These are phyloP conservation scores for Pocillopora grandis DNA, from an alignment of 92 coral and sea anemone species.

Conservation along the genomic window DNA sequence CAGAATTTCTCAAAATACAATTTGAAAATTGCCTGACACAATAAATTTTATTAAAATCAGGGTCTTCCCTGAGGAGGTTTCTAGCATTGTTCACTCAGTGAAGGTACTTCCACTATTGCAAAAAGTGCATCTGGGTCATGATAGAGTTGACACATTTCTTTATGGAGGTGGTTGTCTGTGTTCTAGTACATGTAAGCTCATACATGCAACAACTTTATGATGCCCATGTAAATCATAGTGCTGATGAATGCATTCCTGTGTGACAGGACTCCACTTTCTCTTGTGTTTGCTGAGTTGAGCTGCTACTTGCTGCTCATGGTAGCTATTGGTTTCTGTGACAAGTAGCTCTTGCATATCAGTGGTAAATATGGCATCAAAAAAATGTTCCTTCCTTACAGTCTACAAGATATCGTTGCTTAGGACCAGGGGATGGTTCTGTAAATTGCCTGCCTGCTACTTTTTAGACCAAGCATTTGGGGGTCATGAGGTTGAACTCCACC, in stretches of 20 bases:
- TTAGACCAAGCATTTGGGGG: slow-evolving; percentile 3
- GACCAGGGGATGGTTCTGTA: slow-evolving; percentile 32
- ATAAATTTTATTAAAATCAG: slow-evolving; percentile 3
- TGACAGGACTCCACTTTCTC: too few species aligned
- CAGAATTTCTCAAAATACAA: slow-evolving; percentile 7
- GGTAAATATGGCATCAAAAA: too few species aligned
- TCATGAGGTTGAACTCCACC: too few species aligned
- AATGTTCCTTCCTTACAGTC: background rate
- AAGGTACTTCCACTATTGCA: slow-evolving; percentile 22
- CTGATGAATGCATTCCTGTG: too few species aligned
- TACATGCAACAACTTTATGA: slow-evolving; percentile 9
- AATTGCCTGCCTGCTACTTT: slow-evolving; percentile 19
- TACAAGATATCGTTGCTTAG: slow-evolving; percentile 4
- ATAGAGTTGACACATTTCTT: slow-evolving; percentile 15
- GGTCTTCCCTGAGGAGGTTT: slow-evolving; percentile 2
- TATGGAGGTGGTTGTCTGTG: slow-evolving; percentile 24
- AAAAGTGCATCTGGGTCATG: slow-evolving; percentile 10
- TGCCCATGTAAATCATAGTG: slow-evolving; percentile 22
- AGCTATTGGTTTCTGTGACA: too few species aligned
- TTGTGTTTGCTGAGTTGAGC: background rate
- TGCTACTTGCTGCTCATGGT: too few species aligned
- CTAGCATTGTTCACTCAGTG: slow-evolving; percentile 12
- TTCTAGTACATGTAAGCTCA: slow-evolving; percentile 21
- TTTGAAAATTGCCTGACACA: slow-evolving; percentile 6
- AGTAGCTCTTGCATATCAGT: too few species aligned